Evolutionary conservation across 2,113 vertebrate genomes (phyloP).

Genomic region (Australoheros scitulus): DNA sequence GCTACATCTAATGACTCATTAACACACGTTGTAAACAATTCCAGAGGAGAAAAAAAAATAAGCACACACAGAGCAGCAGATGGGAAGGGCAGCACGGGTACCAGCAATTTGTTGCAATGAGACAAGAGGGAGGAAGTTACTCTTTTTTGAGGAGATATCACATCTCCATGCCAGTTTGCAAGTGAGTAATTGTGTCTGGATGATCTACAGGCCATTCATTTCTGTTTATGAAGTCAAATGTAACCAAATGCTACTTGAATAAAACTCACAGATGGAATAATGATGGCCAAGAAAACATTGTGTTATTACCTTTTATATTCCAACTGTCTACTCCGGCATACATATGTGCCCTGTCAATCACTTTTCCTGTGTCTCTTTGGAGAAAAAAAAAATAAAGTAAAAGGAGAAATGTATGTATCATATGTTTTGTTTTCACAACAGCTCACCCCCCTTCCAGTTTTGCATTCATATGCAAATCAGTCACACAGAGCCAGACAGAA

Average conservation of each 20-base stretch:
- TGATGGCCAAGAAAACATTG: background rate
- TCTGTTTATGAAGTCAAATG: conserved; percentile 19
- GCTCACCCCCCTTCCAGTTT: background rate
- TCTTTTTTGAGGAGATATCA: conserved; percentile 20
- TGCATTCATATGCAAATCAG: background rate
- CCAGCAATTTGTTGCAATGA: conserved; percentile 36
- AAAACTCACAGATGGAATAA: conserved; percentile 9
- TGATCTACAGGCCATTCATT: background rate
- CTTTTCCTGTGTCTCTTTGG: background rate
- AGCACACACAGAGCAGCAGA: conserved; percentile 47
- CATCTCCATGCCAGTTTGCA: conserved; percentile 25
- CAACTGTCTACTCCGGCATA: background rate
- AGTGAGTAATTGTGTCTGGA: conserved; percentile 13
- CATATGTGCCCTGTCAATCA: background rate
- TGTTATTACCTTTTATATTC: background rate
- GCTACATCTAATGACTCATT: conserved; percentile 60
- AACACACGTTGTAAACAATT: conserved; percentile 58
- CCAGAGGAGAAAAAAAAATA: conserved; percentile 3
- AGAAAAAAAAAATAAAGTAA: background rate
- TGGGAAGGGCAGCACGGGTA: conserved; percentile 46
- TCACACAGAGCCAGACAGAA: background rate
- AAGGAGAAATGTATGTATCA: background rate
- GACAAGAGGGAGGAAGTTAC: conserved; percentile 16
- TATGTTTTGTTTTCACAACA: background rate
- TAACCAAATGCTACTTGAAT: background rate